Percentiles rank a stretch among this genome's conserved stretches.
Conservation (phyloP, 1,140 invertebrate species). For the Drosophila neocordata region DNA sequence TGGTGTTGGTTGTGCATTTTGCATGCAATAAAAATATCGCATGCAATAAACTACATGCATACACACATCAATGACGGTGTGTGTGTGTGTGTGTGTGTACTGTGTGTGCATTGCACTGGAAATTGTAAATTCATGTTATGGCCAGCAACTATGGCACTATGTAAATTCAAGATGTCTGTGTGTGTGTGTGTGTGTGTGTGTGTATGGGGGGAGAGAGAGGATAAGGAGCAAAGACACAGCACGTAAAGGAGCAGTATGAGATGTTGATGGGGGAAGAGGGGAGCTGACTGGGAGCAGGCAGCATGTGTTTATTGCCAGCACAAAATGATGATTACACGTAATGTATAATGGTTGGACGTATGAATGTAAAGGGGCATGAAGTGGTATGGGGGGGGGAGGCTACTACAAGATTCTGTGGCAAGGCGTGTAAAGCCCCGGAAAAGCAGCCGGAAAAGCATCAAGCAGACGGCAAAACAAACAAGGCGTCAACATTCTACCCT, state of each 20-base stretch:
- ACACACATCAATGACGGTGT: not conserved
- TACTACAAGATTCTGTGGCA: slow-evolving; percentile 27
- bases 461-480: slow-evolving; percentile 72
- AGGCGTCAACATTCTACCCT: slow-evolving; percentile 32
- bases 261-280: not conserved
- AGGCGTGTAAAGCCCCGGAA: slow-evolving; percentile 63
- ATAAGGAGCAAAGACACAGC: not conserved
- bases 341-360: slow-evolving; percentile 53
- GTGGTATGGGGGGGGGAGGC: not conserved
- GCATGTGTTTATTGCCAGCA: slow-evolving; percentile 80
- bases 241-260: slow-evolving; percentile 1
- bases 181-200: not conserved
- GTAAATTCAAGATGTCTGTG: slow-evolving; percentile 34
- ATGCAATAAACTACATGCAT: slow-evolving; percentile 56
- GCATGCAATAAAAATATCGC: slow-evolving; percentile 80
- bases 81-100: slow-evolving; percentile 48
- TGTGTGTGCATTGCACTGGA: slow-evolving; percentile 63
- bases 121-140: slow-evolving; percentile 75
- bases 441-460: slow-evolving; percentile 75
- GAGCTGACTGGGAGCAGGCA: slow-evolving; percentile 50
- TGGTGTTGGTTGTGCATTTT: slow-evolving; percentile 52
- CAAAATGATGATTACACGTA: slow-evolving; percentile 80
- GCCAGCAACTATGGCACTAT: slow-evolving; percentile 41
- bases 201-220: not conserved
- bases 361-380: not conserved